Conservation (phyloP, 2,797 vertebrate genomes). For the Gallinago solitaria region DNA sequence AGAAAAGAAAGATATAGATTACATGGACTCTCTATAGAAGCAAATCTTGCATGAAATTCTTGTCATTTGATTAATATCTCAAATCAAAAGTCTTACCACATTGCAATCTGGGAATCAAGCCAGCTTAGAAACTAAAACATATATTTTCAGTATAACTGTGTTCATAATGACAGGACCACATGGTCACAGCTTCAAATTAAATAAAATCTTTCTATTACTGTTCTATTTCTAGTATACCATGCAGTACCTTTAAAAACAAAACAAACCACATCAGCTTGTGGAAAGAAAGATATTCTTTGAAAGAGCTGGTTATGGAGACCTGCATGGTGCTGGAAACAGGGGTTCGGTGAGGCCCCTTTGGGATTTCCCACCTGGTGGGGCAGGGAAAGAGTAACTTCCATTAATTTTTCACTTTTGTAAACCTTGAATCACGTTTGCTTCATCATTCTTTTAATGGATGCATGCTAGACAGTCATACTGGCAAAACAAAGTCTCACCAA, state of each 20-base stretch:
- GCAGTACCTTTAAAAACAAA: not conserved
- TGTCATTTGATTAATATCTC: constrained; percentile 63
- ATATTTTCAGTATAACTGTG: constrained; percentile 44
- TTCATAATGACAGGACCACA: constrained; percentile 48
- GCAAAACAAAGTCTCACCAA: not conserved
- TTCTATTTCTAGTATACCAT: not conserved
- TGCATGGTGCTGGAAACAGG: not conserved
- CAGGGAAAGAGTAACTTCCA: not conserved
- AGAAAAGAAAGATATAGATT: constrained; percentile 68
- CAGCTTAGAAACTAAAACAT: constrained; percentile 59
- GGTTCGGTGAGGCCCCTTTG: not conserved
- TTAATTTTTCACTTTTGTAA: not conserved
- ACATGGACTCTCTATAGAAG: constrained; percentile 22
- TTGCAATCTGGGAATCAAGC: constrained; percentile 60
- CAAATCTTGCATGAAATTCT: constrained; percentile 31
- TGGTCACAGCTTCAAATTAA: constrained; percentile 44
- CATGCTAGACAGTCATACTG: not conserved
- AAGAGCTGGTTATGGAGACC: not conserved
- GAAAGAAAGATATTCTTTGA: not conserved
- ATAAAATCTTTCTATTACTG: constrained; percentile 11
- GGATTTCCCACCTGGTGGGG: not conserved
- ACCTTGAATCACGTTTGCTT: not conserved
- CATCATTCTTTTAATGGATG: not conserved
- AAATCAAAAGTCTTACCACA: constrained; percentile 64
- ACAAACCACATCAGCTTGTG: not conserved